Conservation (phyloP, 1,140 invertebrate species). For the Brachionus asplanchnoidis region DNA sequence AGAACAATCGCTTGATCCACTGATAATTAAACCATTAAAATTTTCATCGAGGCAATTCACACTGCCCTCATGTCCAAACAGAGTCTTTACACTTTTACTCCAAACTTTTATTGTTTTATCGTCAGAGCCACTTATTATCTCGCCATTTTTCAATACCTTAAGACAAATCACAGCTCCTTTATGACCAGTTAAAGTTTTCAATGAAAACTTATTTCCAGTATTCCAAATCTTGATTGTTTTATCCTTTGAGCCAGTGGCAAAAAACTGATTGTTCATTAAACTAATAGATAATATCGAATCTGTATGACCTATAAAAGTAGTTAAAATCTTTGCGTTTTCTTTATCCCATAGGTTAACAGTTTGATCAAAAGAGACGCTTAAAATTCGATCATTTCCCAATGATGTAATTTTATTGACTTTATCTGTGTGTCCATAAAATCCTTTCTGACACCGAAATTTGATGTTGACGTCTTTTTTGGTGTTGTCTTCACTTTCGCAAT, state of each 20-base stretch:
- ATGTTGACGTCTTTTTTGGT: too few species aligned
- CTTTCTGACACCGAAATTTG: neutral
- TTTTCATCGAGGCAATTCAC: neutral
- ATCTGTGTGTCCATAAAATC: neutral
- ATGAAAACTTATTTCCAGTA: neutral
- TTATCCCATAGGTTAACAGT: neutral
- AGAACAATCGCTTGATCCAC: neutral
- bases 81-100: neutral
- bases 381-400: neutral
- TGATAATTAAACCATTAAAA: neutral
- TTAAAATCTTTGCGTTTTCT: neutral
- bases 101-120: slow-evolving; percentile 11
- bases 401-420: neutral
- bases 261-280: slow-evolving; percentile 4
- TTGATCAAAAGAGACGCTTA: neutral
- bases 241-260: neutral
- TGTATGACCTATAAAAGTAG: slow-evolving; percentile 15
- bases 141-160: neutral
- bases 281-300: neutral
- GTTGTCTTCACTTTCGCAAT: neutral
- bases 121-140: neutral
- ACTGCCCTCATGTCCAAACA: neutral
- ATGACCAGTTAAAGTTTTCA: neutral
- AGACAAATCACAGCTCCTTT: neutral
- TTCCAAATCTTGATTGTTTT: slow-evolving; percentile 27